A percentile compares a stretch with the other conserved stretches of the same genome.
Evolutionary conservation across 2,797 vertebrate species (phyloP).

Genomic region (Hydrocynus forskahlii): DNA sequence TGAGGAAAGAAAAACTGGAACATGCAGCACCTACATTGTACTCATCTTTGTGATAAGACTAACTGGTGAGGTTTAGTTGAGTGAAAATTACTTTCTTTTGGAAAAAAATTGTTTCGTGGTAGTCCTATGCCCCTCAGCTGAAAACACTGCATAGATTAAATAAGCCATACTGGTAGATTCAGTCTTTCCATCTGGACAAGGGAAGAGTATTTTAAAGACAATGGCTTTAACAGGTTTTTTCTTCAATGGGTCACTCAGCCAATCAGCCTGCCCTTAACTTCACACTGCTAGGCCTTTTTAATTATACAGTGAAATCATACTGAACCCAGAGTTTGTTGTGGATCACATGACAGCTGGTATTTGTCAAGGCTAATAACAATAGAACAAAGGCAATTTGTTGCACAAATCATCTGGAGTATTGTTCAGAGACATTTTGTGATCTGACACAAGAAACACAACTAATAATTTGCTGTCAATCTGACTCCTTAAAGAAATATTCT

Average conservation of each 20-base stretch:
- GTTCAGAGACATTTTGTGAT: conserved; percentile 1
- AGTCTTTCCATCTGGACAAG: background rate
- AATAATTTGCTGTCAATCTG: conserved; percentile 7
- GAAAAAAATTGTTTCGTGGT: too few species aligned
- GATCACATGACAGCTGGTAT: conserved; percentile 23
- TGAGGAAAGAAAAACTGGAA: too few species aligned
- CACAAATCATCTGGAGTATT: conserved; percentile 11
- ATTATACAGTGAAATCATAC: background rate
- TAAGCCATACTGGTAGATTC: background rate
- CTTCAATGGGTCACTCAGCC: background rate
- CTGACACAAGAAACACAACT: conserved; percentile 10
- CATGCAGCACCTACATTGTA: too few species aligned
- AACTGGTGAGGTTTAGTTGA: too few species aligned
- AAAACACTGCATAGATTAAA: background rate
- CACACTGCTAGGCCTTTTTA: background rate
- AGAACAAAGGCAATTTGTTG: conserved; percentile 10
- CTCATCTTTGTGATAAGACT: too few species aligned
- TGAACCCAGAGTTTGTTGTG: background rate
- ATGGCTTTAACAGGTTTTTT: background rate
- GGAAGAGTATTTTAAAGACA: background rate
- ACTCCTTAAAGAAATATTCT: background rate
- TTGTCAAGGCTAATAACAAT: conserved; percentile 21
- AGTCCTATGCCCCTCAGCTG: too few species aligned
- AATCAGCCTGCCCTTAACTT: background rate
- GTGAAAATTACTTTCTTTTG: too few species aligned